Base-by-base conservation (phyloP, 2,888 invertebrate genomes). In the Acanthosepion pharaonis region DNA sequence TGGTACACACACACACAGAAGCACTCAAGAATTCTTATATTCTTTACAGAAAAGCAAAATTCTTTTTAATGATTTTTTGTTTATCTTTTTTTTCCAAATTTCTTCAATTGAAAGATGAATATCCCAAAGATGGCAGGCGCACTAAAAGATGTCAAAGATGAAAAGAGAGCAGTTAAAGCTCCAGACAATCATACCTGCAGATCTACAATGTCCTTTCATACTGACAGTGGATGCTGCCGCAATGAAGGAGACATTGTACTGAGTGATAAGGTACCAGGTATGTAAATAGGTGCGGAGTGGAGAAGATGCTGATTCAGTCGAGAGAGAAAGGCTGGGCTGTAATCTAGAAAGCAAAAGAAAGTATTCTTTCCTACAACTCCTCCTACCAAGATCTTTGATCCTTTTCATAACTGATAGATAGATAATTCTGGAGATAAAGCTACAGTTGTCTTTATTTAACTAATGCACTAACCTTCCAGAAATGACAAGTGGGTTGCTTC, bases 51-150 rank as follows among this genome's bases (percentile, higher is more conserved):
- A 78, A 78, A 33, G 18, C 33, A 78, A 78, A 78, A 15, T 33
- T 78, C 78, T 78, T 78, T 64, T 78, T 78, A 78, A 78, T 78
- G 78, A 78, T n/a, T 78, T 78, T 78, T 78, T 78, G 78, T 78
- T n/a, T 78, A 15, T 78, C n/a, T 78, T 78, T 78, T 78, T 78
- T 78, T 78, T 78, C n/a, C 78, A 78, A 78, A 78, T 78, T 78
- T 78, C 78, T n/a, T n/a, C 78, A 78, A 78, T 78, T 78, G 78
- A 78, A 78, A 78, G 78, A 78, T 78, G 78, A 78, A 78, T 78
- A 78, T 78, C 78, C 78, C 78, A 78, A 78, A 78, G 78, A 78
- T 78, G 78, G 78, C 78, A 78, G 78, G 78, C 11, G 78, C 78
- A 78, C 78, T 78, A 78, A 78, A 78, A 78, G 59, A 59, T 59